Base-by-base conservation (phyloP, 2,888 invertebrate genomes). In the Microchrysa polita region DNA sequence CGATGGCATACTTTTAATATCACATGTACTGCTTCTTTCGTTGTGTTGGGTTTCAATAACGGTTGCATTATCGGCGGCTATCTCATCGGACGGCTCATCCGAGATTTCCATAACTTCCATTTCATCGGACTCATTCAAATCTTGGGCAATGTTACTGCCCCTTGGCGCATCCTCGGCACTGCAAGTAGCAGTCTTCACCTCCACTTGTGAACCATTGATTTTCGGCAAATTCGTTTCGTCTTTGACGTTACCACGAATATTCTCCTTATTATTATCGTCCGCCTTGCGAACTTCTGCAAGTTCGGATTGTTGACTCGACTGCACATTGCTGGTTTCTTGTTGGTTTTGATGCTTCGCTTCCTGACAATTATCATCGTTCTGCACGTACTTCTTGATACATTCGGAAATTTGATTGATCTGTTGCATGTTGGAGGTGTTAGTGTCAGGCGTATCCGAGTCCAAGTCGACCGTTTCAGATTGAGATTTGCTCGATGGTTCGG, bases 371-470 rank as follows among this genome's bases (percentile, higher is more conserved):
- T 69, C 69, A 20, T 69, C 48, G 27, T 34, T 7, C 27, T 34
- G 53, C 10, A 48, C 18, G 2, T 55, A 57, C 40, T 42, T 69
- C 22, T 57, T 69, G 14, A 75, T 69, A 20, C 65, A 63, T 57
- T 75, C 75, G 9, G 63, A 71, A 55, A 73, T 73, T 71, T 73
- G 73, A 63, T 75, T 73, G 20, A 75, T 71, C 73, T 75, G 75
- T 34, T 75, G 75, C 75, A 75, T 75, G 44, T 73, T 61, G 69
- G 40, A 60, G 5, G 42, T 23, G 23, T 48, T 10, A 14, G 27
- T 10, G 20, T 2, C 1, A n/a, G n/a, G n/a, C 27, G 55, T 16
- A n/a, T n/a, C 48, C 48, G 12, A 12, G 48, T 48, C 16, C 16
- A 10, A 48, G 16, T 48, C 27, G 7, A 34, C 14, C 48, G 69